Percentiles rank a stretch among this genome's conserved stretches.
These are phyloP conservation scores for Macrocentrus cingulum DNA, from an alignment of 1,140 invertebrate genomes.

Conservation along the genomic window DNA sequence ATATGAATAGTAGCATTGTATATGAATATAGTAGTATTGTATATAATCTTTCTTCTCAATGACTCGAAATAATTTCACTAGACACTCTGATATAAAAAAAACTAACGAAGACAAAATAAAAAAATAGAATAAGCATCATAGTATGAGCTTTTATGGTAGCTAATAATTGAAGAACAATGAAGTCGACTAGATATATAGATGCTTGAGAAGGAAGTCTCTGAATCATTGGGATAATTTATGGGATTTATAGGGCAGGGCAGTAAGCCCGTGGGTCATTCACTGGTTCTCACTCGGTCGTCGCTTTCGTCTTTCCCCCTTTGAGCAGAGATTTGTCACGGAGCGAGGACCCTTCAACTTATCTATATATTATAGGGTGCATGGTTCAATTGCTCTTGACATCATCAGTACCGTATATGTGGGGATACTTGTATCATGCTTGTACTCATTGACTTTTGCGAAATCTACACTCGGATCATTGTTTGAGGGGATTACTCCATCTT, in stretches of 20 bases:
- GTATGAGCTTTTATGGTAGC: slow-evolving; percentile 9
- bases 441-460: slow-evolving; percentile 4
- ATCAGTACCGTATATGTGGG: neutral
- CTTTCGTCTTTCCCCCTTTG: slow-evolving; percentile 26
- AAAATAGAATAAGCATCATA: too few species aligned
- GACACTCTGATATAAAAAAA: too few species aligned
- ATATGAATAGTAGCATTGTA: too few species aligned
- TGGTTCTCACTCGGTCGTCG: neutral
- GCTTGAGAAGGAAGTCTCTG: neutral
- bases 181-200: too few species aligned
- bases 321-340: slow-evolving; percentile 41
- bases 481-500: too few species aligned
- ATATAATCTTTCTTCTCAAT: too few species aligned
- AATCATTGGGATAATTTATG: slow-evolving; percentile 41
- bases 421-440: slow-evolving; percentile 5
- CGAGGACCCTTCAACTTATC: neutral
- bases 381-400: slow-evolving; percentile 20
- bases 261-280: slow-evolving; percentile 3
- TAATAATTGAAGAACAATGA: too few species aligned
- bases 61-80: too few species aligned
- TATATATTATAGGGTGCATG: slow-evolving; percentile 12
- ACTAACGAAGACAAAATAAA: too few species aligned
- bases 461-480: too few species aligned
- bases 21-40: too few species aligned
- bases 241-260: slow-evolving; percentile 28